Evolutionary conservation across 2,113 vertebrate genomes (phyloP).

Genomic region (Progne subis): DNA sequence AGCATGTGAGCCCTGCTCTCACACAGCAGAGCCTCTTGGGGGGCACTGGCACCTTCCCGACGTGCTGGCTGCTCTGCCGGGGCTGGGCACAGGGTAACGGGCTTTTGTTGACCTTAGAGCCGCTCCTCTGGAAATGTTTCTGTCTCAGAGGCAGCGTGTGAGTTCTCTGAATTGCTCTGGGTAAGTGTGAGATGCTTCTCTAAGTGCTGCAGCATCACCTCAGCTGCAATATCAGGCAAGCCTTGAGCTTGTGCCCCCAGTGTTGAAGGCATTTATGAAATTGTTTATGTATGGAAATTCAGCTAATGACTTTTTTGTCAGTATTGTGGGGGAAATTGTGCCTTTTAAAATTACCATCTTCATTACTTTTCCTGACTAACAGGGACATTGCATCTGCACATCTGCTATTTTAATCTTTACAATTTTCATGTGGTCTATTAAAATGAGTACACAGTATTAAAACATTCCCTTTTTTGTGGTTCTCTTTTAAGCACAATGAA

Average conservation of each 20-base stretch:
- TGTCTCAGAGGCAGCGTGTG: constrained; percentile 33
- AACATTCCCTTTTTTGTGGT: neutral
- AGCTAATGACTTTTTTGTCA: neutral
- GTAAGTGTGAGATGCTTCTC: constrained; percentile 5
- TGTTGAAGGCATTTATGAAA: neutral
- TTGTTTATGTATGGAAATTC: neutral
- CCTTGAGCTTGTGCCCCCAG: neutral
- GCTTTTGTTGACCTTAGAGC: constrained; percentile 37
- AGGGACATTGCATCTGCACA: neutral
- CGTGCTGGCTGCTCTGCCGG: constrained; percentile 31
- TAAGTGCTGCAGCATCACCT: neutral
- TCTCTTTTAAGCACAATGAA: neutral
- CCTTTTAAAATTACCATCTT: neutral
- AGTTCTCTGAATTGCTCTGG: constrained; percentile 39
- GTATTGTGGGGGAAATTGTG: neutral
- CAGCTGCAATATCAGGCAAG: neutral
- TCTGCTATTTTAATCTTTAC: neutral
- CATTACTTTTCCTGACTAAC: neutral
- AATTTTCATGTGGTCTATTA: neutral
- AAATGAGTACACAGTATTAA: neutral
- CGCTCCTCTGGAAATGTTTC: constrained; percentile 59
- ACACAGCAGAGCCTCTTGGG: neutral
- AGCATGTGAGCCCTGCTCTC: neutral
- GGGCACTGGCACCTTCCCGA: neutral
- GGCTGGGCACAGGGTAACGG: constrained; percentile 14